Conservation (phyloP, 2,113 vertebrate genomes). For the Gracilinanus agilis region DNA sequence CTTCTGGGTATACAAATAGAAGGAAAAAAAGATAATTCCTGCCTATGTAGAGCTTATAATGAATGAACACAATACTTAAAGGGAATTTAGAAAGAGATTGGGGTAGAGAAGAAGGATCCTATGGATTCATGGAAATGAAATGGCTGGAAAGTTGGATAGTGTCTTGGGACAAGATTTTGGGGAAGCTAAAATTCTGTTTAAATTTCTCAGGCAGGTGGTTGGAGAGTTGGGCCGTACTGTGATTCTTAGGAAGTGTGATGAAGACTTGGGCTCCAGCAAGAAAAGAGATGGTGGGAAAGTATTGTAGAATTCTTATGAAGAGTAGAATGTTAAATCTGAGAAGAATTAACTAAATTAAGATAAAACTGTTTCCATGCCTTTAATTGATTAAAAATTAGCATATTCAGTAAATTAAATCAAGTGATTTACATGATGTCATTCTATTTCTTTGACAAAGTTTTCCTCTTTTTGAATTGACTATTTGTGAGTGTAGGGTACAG, state of each 20-base stretch:
- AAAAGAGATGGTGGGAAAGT: background rate
- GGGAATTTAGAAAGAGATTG: background rate
- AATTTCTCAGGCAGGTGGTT: background rate
- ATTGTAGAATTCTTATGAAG: background rate
- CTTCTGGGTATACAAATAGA: too few relatives aligned
- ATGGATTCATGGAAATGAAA: background rate
- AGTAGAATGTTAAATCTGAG: background rate
- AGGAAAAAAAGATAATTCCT: background rate
- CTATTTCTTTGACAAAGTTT: background rate
- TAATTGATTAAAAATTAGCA: background rate
- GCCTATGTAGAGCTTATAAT: background rate
- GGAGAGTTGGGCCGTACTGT: background rate
- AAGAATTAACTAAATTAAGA: background rate
- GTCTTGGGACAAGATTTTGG: background rate
- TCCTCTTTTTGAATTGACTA: background rate
- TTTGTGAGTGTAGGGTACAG: background rate
- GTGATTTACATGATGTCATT: background rate
- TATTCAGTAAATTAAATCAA: background rate
- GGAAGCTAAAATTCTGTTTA: background rate
- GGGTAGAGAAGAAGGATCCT: background rate
- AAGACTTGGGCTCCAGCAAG: background rate
- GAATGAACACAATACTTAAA: background rate
- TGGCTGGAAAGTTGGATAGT: background rate
- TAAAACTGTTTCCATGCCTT: background rate
- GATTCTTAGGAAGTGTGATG: background rate